phyloP scores from a whole-genome alignment of 2,797 vertebrate species.

The Sebastes hubbsi region DNA sequence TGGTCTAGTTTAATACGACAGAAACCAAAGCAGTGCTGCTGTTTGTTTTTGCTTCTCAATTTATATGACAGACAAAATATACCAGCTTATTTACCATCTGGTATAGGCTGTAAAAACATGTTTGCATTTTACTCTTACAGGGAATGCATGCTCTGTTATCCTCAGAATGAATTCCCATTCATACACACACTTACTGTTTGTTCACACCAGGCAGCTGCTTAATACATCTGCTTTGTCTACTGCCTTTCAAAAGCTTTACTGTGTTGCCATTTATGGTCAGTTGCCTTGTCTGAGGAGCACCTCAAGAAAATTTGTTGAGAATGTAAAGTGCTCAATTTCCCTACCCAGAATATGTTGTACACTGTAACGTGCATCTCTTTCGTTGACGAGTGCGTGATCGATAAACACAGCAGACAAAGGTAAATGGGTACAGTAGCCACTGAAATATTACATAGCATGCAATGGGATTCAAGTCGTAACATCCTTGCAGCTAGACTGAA shows the following conservation, averaged over 20 bases:
- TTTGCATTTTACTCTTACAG: neutral
- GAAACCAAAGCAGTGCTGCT: neutral
- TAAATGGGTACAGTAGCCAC: neutral
- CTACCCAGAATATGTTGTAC: neutral
- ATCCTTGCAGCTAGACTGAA: neutral
- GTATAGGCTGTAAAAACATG: neutral
- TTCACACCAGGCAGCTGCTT: conserved; percentile 23
- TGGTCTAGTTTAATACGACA: neutral
- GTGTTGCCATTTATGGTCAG: neutral
- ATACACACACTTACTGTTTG: neutral
- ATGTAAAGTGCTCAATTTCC: neutral
- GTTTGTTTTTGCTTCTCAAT: conserved; percentile 20
- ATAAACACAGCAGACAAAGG: neutral
- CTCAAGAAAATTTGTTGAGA: neutral
- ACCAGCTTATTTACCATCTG: conserved; percentile 26
- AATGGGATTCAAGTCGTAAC: neutral
- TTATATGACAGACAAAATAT: conserved; percentile 5
- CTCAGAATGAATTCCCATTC: neutral
- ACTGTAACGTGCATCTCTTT: neutral
- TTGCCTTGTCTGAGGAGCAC: neutral
- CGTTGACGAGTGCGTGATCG: neutral
- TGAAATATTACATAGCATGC: neutral
- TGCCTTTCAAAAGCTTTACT: neutral
- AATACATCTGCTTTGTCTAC: conserved; percentile 6
- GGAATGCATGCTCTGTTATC: neutral